Base-by-base conservation (phyloP, 2,113 vertebrate species). In the Neogobius melanostomus region DNA sequence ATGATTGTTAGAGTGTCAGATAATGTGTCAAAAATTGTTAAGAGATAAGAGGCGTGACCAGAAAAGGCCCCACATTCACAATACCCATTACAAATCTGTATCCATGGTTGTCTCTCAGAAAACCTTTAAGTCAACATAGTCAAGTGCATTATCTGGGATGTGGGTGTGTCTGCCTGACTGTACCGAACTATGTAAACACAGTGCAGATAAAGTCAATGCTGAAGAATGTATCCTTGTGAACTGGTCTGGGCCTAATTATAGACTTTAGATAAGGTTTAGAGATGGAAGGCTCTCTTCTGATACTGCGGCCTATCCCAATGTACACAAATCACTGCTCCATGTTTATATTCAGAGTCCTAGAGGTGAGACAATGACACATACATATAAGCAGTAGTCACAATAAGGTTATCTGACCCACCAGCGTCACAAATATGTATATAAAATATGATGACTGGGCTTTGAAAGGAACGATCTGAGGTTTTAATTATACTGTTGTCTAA, bases 221-320 rank as follows among this genome's bases (percentile, higher is more conserved):
- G 17, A 44, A 6, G 73, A 42, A 64, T 68, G 69, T 60, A 14
- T 69, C 0, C 52, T 14, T 66, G 63, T 73, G 53, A 63, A 62
- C 36, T 64, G 54, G 64, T 8, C 56, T 14, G 75, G 12, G 50
- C 57, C 44, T 72, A 75, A 82, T 80, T 72, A 77, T 42, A 80
- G 79, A 70, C 54, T 66, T 16, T 47, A 53, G 52, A 42, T 49
- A 57, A 75, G 68, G 64, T 79, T 68, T 47, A 48, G 59, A 69
- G 56, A 72, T 53, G 46, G 15, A 45, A 63, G n/a, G 67, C 53
- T 62, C 16, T 79, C 64, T 64, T 77, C 69, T 72, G 68, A 46
- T 69, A 51, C 81, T 69, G 69, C 56, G 66, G 53, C 68, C 48
- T 67, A 44, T 56, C 51, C 57, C 7, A 43, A 60, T 60, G 57